These are phyloP conservation scores for Riptortus pedestris DNA, from an alignment of 1,140 invertebrate genomes.

Conservation along the genomic window DNA sequence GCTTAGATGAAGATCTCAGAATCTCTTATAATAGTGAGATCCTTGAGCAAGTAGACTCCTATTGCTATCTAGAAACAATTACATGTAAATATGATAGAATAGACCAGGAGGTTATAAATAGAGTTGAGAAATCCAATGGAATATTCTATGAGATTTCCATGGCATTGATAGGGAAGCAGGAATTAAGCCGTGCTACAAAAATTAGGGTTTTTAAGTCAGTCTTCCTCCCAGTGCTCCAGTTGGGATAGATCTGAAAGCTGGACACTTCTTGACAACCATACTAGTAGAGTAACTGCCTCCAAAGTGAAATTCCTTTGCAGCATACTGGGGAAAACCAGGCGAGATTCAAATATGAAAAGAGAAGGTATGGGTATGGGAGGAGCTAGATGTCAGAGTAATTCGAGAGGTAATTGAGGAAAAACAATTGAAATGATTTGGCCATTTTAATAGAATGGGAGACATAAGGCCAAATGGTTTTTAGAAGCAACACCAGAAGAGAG, in stretches of 20 bases:
- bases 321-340: background rate
- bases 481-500: background rate
- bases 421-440: background rate
- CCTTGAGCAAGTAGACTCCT: constrained; percentile 1
- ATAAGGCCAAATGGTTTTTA: background rate
- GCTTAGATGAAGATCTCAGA: background rate
- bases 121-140: background rate
- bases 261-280: background rate
- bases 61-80: background rate
- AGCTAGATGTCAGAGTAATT: background rate
- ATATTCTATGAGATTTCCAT: constrained; percentile 1
- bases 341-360: background rate
- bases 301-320: background rate
- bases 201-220: background rate
- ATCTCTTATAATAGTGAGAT: background rate
- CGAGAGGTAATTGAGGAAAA: background rate
- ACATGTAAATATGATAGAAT: background rate
- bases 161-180: background rate
- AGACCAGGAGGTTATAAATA: background rate
- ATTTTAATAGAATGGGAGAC: background rate
- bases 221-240: background rate
- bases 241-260: constrained; percentile 1
- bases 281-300: background rate
- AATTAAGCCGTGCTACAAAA: background rate
- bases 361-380: background rate